These are phyloP conservation scores for Tonatia bakeri DNA, from an alignment of 2,113 vertebrate genomes.

Conservation along the genomic window DNA sequence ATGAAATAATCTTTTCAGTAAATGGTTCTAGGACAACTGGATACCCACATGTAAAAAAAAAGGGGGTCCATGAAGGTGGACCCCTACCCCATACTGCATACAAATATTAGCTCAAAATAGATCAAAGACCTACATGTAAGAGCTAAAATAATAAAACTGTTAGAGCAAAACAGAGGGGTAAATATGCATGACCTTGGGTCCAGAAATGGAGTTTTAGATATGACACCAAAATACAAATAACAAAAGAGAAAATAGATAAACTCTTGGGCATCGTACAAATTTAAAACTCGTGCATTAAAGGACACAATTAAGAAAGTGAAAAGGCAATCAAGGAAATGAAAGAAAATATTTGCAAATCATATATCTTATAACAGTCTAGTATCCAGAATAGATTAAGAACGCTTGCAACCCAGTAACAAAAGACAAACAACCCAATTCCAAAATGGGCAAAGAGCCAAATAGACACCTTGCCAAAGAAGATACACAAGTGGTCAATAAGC, in stretches of 20 bases:
- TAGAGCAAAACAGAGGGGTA: background rate
- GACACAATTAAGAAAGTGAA: background rate
- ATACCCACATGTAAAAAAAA: background rate
- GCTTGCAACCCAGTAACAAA: background rate
- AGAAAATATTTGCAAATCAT: background rate
- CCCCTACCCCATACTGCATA: background rate
- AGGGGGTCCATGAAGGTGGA: background rate
- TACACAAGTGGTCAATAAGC: background rate
- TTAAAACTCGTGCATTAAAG: background rate
- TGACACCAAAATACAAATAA: background rate
- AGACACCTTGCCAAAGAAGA: background rate
- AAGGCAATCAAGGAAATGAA: background rate
- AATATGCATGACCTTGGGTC: background rate
- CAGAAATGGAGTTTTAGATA: background rate
- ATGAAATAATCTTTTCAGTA: background rate
- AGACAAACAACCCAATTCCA: background rate
- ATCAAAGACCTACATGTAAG: background rate
- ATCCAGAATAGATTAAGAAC: background rate
- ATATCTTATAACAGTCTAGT: background rate
- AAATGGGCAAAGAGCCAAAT: background rate
- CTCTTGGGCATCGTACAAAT: background rate
- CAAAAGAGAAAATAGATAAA: background rate
- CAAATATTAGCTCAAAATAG: background rate
- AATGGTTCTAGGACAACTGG: background rate
- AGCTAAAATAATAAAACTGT: background rate